These are phyloP conservation scores for Chionis minor DNA, from an alignment of 2,113 vertebrate genomes.

Conservation along the genomic window DNA sequence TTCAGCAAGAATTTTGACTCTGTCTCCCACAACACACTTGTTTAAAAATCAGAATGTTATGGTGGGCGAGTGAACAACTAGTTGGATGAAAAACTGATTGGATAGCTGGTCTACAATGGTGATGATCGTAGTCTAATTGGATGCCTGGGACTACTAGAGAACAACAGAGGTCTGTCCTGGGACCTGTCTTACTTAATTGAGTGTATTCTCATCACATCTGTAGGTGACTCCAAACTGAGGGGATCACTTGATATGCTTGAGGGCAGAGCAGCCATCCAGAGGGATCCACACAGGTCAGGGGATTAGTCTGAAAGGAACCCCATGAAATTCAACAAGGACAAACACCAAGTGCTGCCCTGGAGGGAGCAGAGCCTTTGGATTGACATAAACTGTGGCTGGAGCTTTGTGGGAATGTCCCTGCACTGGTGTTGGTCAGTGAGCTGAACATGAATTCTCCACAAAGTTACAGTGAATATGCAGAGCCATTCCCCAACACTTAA, in stretches of 20 bases:
- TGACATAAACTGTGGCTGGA: background rate
- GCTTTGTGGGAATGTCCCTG: background rate
- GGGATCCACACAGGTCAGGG: background rate
- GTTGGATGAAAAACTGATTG: background rate
- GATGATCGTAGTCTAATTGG: background rate
- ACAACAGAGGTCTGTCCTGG: background rate
- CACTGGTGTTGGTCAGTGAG: fast-evolving
- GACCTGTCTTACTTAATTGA: background rate
- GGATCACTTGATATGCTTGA: background rate
- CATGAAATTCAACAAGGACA: background rate
- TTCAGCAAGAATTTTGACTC: background rate
- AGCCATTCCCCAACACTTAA: background rate
- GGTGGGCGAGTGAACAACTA: background rate
- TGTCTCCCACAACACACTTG: background rate
- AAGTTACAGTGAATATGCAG: background rate
- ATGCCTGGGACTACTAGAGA: background rate
- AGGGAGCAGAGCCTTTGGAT: background rate
- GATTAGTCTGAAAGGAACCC: background rate
- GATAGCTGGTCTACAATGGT: background rate
- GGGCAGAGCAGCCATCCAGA: background rate
- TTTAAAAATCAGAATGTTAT: background rate
- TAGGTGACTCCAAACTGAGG: background rate
- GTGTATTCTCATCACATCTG: background rate
- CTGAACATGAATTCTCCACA: background rate
- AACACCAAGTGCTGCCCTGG: background rate